Conservation (phyloP, 2,113 vertebrate species). For the Carollia perspicillata region DNA sequence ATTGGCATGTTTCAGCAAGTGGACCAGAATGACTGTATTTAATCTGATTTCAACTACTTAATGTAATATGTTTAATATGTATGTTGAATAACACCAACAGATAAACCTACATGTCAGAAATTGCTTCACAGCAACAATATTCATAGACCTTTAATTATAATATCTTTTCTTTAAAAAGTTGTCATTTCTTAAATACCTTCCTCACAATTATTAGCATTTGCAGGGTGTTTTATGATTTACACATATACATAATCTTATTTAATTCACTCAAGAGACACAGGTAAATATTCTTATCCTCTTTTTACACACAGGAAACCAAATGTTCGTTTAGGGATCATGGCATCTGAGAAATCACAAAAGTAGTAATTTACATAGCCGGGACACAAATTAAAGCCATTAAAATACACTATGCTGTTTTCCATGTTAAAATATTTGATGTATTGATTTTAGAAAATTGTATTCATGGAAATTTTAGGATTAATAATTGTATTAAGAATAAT, state of each 20-base stretch:
- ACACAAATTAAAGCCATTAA: neutral
- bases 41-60: constrained; percentile 77
- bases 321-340: neutral
- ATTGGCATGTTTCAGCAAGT: constrained; percentile 78
- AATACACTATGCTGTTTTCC: neutral
- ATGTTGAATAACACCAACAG: constrained; percentile 45
- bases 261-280: neutral
- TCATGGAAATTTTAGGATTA: neutral
- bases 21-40: constrained; percentile 76
- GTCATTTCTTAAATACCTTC: neutral
- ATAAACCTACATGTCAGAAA: constrained; percentile 61
- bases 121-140: constrained; percentile 21
- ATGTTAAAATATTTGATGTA: neutral
- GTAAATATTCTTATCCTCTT: neutral
- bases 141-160: neutral
- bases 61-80: constrained; percentile 73
- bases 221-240: neutral
- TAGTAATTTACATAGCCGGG: neutral
- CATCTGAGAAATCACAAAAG: neutral
- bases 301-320: neutral
- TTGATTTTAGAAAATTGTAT: neutral
- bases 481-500: neutral
- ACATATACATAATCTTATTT: neutral
- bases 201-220: constrained; percentile 8
- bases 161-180: neutral